Evolutionary conservation across 1,140 invertebrate species (phyloP).

Genomic region (Drosophila tsacasi): DNA sequence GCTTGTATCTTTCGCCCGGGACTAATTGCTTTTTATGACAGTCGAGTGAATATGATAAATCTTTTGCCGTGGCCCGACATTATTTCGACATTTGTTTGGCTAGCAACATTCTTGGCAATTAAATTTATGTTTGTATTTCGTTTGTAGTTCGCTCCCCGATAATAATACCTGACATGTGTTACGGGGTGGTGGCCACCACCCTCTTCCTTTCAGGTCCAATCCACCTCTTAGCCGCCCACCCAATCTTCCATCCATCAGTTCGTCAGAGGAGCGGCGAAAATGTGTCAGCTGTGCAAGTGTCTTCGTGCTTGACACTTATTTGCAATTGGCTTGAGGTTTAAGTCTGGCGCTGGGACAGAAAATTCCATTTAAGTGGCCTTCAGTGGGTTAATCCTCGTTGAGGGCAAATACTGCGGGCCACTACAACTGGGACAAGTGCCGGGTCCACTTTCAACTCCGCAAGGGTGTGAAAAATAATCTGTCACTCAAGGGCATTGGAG

Average conservation of each 20-base stretch:
- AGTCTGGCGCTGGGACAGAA: slow-evolving; percentile 6
- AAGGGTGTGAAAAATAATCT: neutral
- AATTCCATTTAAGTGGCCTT: slow-evolving; percentile 34
- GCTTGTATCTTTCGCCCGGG: slow-evolving; percentile 68
- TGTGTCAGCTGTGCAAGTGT: slow-evolving; percentile 72
- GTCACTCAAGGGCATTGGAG: neutral
- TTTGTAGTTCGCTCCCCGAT: slow-evolving; percentile 53
- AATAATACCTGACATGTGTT: slow-evolving; percentile 75
- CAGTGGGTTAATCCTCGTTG: slow-evolving; percentile 20
- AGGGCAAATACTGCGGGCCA: slow-evolving; percentile 41
- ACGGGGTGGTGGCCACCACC: slow-evolving; percentile 28
- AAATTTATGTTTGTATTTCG: slow-evolving; percentile 66
- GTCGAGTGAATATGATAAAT: slow-evolving; percentile 83
- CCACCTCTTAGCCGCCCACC: neutral
- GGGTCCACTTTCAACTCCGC: slow-evolving; percentile 2
- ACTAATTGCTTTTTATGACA: slow-evolving; percentile 83
- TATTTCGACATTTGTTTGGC: slow-evolving; percentile 80
- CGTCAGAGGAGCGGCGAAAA: slow-evolving; percentile 28
- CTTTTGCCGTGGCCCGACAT: slow-evolving; percentile 68
- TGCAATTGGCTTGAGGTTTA: slow-evolving; percentile 67
- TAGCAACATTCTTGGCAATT: slow-evolving; percentile 80
- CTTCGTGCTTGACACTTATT: slow-evolving; percentile 69
- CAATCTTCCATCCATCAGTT: slow-evolving; percentile 18
- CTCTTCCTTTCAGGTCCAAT: neutral
- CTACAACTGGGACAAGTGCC: slow-evolving; percentile 33